Base-by-base conservation (phyloP, 2,888 invertebrate genomes). In the Campoplex capitator region DNA sequence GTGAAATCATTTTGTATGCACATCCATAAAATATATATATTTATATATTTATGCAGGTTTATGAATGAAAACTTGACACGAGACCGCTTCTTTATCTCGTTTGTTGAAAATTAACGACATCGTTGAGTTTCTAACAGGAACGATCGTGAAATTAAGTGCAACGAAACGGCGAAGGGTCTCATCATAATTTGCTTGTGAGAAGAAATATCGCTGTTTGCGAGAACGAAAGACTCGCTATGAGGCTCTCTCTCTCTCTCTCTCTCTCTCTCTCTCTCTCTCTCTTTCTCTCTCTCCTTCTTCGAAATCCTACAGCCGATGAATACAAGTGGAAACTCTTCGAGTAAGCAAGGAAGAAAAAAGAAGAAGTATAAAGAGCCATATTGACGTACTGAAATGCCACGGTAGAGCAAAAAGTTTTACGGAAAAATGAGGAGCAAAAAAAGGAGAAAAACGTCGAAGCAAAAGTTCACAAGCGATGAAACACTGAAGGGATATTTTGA, bases 61-160 rank as follows among this genome's bases (percentile, higher is more conserved):
- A 28, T 45, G 13, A 70, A 51, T 48, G n/a, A 35, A 74, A n/a
- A 56, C 67, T 67, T 56, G 38, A 28, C 51, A 23, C 23, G 23
- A 23, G 38, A 48, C 9, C 38, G 45, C 70, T 82, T 70, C 70
- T 65, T 70, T 74, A 56, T 81, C 48, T 79, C 62, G 71, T 74
- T 83, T 71, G 73, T 54, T 51, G 32, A 56, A 48, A 80, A 80
- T 86, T 75, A 79, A 79, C 79, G 86, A 83, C 83, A 76, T 71
- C 79, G 79, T 76, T 75, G 65, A 76, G 83, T 42, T 65, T 83
- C 42, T 54, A 58, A 48, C 79, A 28, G 75, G 71, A 83, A 83
- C 76, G 83, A 83, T 83, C 83, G 71, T 73, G 58, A 80, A 86
- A 83, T 80, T 65, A 80, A 86, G 80, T 80, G 62, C 71, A 54